These are phyloP conservation scores for Mnemiopsis leidyi DNA, from an alignment of 37 sponge, comb jelly and placozoan species.

Conservation along the genomic window DNA sequence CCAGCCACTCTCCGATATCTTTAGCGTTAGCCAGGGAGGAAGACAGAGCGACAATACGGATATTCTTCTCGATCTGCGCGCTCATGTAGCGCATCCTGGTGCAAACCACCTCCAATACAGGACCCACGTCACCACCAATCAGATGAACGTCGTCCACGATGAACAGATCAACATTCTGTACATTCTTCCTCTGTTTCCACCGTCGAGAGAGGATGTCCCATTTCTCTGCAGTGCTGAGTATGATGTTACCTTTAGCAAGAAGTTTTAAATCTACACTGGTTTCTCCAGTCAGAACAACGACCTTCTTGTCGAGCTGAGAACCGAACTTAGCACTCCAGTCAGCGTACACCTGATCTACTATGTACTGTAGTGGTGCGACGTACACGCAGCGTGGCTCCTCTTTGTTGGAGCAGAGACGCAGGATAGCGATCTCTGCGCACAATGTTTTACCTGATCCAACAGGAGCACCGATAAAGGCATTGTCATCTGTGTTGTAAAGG, in stretches of 20 bases:
- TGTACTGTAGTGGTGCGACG: constrained; percentile 83
- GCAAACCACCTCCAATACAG: constrained; percentile 88
- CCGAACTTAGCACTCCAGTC: constrained; percentile 91
- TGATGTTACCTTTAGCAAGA: constrained; percentile 85
- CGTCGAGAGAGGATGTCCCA: constrained; percentile 96
- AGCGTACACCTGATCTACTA: constrained; percentile 87
- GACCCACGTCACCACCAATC: constrained; percentile 93
- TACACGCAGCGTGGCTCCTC: constrained; percentile 82
- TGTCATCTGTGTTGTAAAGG: constrained; percentile 95
- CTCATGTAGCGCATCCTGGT: constrained; percentile 98
- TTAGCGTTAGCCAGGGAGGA: constrained; percentile 95
- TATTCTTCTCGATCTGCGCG: constrained; percentile 88
- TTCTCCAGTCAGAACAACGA: constrained; percentile 93
- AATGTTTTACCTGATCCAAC: constrained; percentile 99
- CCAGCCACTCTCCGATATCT: constrained; percentile 98
- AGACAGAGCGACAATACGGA: constrained; percentile 90
- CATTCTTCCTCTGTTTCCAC: constrained; percentile 99
- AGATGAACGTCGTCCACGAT: constrained; percentile 93
- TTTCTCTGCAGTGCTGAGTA: constrained; percentile 92
- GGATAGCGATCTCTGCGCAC: constrained; percentile 97
- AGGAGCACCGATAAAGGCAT: constrained; percentile 96
- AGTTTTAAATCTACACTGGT: constrained; percentile 88
- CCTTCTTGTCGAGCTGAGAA: constrained; percentile 77
- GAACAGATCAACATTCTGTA: constrained; percentile 92
- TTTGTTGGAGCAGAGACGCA: constrained; percentile 74